Base-by-base conservation (phyloP, 2,888 invertebrate species). In the Hecatera dysodea region DNA sequence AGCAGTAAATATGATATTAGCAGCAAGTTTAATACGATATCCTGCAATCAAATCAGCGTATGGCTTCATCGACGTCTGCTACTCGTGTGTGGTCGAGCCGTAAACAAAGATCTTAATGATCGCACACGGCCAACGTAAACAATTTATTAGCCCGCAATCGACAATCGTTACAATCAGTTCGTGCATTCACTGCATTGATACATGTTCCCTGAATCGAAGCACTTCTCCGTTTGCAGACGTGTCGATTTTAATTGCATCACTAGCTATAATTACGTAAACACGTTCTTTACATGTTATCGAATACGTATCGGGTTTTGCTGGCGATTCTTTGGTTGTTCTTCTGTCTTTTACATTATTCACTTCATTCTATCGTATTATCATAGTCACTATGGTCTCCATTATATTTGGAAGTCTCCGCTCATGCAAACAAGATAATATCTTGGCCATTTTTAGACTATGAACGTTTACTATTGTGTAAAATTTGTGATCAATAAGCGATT, bases 91-190 rank as follows among this genome's bases (percentile, higher is more conserved):
- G 95, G 95, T 94, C 94, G 89, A 86, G 83, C 88, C 88, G 92
- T 94, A 95, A 95, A 95, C 95, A 93, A 93, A 93, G 92, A 91
- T 94, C 93, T 94, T 94, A 95, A 94, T 93, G 93, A 90, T 90
- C 90, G 88, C 85, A 88, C 90, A 90, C 87, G 89, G 89, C 87
- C 90, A 92, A 93, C 86, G 92, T 93, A 93, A 93, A 93, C 93
- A 93, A 93, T 94, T 93, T 94, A 94, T 93, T 92, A 90, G 87
- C 87, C 90, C 92, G 89, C 94, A 95, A 93, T 94, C 93, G 92
- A 93, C 90, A 92, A 90, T 90, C 91, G 88, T 92, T 91, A 91
- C 93, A 94, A 92, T 93, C 91, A 92, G 91, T 91, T 92, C 89
- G 87, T 88, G 87, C 86, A 91, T 90, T 91, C 91, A 90, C 90